Evolutionary conservation across 2,888 invertebrate species (phyloP).

Genomic region (Cinara cedri): DNA sequence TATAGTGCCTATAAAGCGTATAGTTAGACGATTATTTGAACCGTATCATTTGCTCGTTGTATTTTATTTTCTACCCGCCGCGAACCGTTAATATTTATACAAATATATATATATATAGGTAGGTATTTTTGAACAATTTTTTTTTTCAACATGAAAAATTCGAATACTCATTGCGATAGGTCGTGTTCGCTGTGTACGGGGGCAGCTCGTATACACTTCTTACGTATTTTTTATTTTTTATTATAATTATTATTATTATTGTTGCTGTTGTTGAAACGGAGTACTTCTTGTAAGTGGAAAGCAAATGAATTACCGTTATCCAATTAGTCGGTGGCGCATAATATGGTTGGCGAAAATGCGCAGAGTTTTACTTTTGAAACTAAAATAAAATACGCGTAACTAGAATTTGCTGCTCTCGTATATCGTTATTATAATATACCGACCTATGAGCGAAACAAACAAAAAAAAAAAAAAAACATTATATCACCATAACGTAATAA

Average conservation of each 20-base stretch:
- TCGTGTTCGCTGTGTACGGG: not conserved
- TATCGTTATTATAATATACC: too few relatives aligned
- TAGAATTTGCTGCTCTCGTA: conserved; percentile 11
- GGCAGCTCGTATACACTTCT: not conserved
- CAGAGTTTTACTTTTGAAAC: conserved; percentile 48
- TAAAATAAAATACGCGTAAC: conserved; percentile 48
- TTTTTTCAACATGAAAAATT: not conserved
- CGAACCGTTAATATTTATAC: too few relatives aligned
- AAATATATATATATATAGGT: too few relatives aligned
- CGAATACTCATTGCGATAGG: not conserved
- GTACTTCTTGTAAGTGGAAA: conserved; percentile 21
- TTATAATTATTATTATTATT: too few relatives aligned
- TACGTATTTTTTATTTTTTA: too few relatives aligned
- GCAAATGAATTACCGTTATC: conserved; percentile 41
- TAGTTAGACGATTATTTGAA: too few relatives aligned
- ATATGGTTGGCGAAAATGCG: conserved; percentile 19
- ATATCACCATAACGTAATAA: not conserved
- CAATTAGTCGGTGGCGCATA: conserved; percentile 50
- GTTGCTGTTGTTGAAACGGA: conserved; percentile 24
- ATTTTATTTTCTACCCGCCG: too few relatives aligned
- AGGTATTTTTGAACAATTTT: too few relatives aligned
- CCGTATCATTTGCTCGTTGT: too few relatives aligned
- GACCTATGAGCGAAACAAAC: too few relatives aligned
- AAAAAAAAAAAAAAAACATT: conserved; percentile 33
- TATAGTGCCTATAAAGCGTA: too few relatives aligned